Percentiles rank a stretch among this genome's conserved stretches.
Evolutionary conservation across 2,888 invertebrate genomes (phyloP).

Genomic region (Silvanus unidentatus): DNA sequence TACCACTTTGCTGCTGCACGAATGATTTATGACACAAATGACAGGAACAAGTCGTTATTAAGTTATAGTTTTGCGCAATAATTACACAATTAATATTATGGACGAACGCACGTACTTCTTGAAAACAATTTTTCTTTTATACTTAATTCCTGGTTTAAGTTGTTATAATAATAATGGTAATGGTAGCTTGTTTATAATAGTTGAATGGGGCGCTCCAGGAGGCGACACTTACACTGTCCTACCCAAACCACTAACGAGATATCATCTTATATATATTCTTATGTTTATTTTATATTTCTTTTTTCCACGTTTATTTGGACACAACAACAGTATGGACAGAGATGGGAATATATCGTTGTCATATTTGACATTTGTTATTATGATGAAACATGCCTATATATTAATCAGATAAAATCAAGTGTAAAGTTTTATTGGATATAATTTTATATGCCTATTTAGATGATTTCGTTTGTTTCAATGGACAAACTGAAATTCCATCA

Average conservation of each 20-base stretch:
- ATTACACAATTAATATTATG: constrained; percentile 9
- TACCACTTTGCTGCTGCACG: constrained; percentile 10
- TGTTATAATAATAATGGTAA: not conserved
- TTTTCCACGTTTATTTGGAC: not conserved
- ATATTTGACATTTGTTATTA: constrained; percentile 39
- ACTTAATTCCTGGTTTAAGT: not conserved
- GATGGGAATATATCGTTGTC: constrained; percentile 21
- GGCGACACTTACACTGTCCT: constrained; percentile 43
- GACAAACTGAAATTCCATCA: too few relatives aligned
- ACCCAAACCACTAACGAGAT: constrained; percentile 28
- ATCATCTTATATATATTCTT: constrained; percentile 33
- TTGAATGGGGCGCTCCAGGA: constrained; percentile 41
- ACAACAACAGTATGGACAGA: constrained; percentile 25
- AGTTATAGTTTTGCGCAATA: constrained; percentile 19
- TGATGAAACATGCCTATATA: constrained; percentile 18
- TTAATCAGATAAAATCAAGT: constrained; percentile 14
- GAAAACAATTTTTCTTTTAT: not conserved
- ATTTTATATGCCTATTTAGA: too few relatives aligned
- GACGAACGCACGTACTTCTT: not conserved
- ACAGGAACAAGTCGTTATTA: constrained; percentile 25
- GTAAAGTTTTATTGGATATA: constrained; percentile 17
- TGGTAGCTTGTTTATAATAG: constrained; percentile 42
- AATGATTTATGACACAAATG: constrained; percentile 27
- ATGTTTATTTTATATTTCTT: not conserved
- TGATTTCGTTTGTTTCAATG: too few relatives aligned